Evolutionary conservation across 2,888 invertebrate species (phyloP).

Genomic region (Drosophila paramelanica): DNA sequence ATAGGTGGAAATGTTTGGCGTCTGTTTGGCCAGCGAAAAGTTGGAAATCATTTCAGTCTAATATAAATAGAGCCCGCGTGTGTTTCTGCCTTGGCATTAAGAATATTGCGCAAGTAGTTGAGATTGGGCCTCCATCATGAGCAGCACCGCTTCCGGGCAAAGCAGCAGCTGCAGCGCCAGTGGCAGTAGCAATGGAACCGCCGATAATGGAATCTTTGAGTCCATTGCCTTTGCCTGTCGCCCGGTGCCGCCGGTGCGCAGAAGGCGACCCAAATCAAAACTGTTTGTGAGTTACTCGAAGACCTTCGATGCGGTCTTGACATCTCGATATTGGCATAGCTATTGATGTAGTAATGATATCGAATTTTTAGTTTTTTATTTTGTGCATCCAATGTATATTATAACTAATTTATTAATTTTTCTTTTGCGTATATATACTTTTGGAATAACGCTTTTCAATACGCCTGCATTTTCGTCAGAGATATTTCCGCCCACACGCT

Average conservation of each 20-base stretch:
- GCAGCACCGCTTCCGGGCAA: slow-evolving; percentile 79
- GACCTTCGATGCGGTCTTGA: slow-evolving; percentile 48
- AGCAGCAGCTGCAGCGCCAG: slow-evolving; percentile 75
- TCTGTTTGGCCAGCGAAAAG: slow-evolving; percentile 63
- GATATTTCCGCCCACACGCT: slow-evolving; percentile 65
- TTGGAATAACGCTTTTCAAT: slow-evolving; percentile 28
- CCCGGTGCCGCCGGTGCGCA: slow-evolving; percentile 83
- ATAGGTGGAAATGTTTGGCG: slow-evolving; percentile 64
- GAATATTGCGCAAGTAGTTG: slow-evolving; percentile 65
- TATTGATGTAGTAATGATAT: slow-evolving; percentile 45
- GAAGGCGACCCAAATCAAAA: slow-evolving; percentile 82
- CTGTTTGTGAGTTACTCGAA: slow-evolving; percentile 73
- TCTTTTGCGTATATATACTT: slow-evolving; percentile 25
- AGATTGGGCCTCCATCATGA: slow-evolving; percentile 63
- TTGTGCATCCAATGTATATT: slow-evolving; percentile 26
- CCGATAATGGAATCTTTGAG: slow-evolving; percentile 64
- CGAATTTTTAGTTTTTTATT: slow-evolving; percentile 16
- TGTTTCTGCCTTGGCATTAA: slow-evolving; percentile 28
- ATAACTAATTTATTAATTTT: slow-evolving; percentile 39
- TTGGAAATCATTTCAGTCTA: slow-evolving; percentile 50
- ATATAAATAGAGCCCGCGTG: slow-evolving; percentile 39
- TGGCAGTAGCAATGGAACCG: slow-evolving; percentile 41
- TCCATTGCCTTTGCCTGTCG: slow-evolving; percentile 72
- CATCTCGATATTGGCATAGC: slow-evolving; percentile 47
- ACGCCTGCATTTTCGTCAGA: slow-evolving; percentile 60